Percentiles rank a stretch among this genome's conserved stretches.
These are phyloP conservation scores for Xenopus borealis DNA, from an alignment of 2,113 vertebrate genomes.

Conservation along the genomic window DNA sequence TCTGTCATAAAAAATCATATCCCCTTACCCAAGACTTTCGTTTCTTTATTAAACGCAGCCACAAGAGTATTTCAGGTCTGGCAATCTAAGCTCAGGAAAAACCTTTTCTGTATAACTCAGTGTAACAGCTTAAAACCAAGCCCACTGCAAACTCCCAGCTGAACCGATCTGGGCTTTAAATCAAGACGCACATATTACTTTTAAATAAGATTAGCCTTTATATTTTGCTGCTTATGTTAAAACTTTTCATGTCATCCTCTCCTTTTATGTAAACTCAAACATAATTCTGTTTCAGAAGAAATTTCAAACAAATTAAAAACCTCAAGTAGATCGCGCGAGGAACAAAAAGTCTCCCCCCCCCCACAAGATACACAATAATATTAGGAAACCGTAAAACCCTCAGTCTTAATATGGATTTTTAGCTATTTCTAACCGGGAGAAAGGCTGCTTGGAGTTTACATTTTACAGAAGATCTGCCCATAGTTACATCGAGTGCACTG, in stretches of 20 bases:
- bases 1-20: constrained; percentile 85
- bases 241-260: constrained; percentile 82
- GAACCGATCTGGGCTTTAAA: constrained; percentile 75
- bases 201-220: constrained; percentile 82
- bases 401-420: too few species aligned
- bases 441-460: too few species aligned
- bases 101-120: constrained; percentile 69
- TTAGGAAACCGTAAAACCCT: too few species aligned
- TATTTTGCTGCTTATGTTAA: constrained; percentile 83
- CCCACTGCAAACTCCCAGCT: constrained; percentile 74
- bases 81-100: constrained; percentile 71
- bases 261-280: constrained; percentile 75
- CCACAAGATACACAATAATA: too few species aligned
- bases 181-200: constrained; percentile 79
- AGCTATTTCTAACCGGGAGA: too few species aligned
- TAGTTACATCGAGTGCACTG: constrained; percentile 67
- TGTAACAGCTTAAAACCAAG: constrained; percentile 71
- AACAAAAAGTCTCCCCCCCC: constrained; percentile 51
- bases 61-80: constrained; percentile 80
- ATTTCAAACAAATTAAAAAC: constrained; percentile 77
- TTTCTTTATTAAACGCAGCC: constrained; percentile 84
- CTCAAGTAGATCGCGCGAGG: constrained; percentile 64
- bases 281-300: constrained; percentile 72
- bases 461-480: neutral
- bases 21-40: constrained; percentile 81